Evolutionary conservation across 2,113 vertebrate species (phyloP).

Genomic region (Lophura nycthemera): DNA sequence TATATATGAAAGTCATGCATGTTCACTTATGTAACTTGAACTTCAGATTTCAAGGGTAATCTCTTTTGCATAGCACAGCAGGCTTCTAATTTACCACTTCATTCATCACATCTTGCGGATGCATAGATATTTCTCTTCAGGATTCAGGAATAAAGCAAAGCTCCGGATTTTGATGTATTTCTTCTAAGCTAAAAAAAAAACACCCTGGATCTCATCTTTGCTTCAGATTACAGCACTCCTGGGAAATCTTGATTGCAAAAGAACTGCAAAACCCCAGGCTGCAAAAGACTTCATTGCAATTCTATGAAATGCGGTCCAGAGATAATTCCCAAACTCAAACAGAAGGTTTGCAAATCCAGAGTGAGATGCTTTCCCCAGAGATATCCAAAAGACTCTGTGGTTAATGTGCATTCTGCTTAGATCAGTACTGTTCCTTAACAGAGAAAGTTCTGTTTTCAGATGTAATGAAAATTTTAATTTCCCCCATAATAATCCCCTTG

Average conservation of each 20-base stretch:
- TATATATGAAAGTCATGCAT: neutral
- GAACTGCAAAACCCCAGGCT: neutral
- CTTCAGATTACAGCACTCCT: neutral
- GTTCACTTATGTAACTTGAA: neutral
- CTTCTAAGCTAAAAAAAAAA: neutral
- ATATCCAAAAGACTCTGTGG: neutral
- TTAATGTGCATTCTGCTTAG: conserved; percentile 10
- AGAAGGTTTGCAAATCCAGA: neutral
- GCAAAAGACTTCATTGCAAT: neutral
- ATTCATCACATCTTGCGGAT: neutral
- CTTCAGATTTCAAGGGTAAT: neutral
- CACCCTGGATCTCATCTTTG: neutral
- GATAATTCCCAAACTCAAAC: neutral
- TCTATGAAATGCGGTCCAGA: neutral
- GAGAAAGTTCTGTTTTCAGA: neutral
- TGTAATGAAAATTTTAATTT: conserved; percentile 45
- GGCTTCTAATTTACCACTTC: neutral
- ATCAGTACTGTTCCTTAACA: neutral
- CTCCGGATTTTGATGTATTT: neutral
- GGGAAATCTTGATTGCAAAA: conserved; percentile 16
- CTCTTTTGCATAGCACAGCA: neutral
- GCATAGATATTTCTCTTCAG: neutral
- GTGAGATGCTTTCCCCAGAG: neutral
- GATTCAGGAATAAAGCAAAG: neutral
- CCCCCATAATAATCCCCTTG: neutral